Percentiles rank a stretch among this genome's conserved stretches.
Conservation (phyloP, 2,113 vertebrate species). For the Microtus montanus region DNA sequence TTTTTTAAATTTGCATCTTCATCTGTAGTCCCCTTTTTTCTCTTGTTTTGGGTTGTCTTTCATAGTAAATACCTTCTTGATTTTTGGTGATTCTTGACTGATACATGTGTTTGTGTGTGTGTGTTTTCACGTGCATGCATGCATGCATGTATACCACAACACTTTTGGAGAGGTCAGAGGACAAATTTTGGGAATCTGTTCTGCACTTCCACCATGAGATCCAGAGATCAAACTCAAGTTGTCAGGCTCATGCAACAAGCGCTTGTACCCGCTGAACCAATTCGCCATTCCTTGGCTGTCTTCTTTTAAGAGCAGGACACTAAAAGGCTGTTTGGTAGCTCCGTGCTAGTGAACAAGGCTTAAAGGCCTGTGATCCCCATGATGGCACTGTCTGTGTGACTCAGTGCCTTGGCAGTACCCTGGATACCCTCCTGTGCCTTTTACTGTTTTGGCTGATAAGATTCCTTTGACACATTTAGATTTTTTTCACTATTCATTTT, state of each 20-base stretch:
- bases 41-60: neutral
- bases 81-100: neutral
- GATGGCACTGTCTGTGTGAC: too few relatives aligned
- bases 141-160: neutral
- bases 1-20: neutral
- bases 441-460: neutral
- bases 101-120: neutral
- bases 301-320: neutral
- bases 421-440: neutral
- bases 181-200: too few relatives aligned
- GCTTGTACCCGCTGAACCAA: neutral
- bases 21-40: constrained; percentile 4
- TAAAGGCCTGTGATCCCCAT: neutral
- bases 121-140: neutral
- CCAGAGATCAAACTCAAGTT: neutral
- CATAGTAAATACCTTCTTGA: neutral
- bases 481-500: constrained; percentile 35
- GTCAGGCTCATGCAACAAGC: neutral
- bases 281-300: neutral
- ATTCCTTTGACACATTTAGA: constrained; percentile 1
- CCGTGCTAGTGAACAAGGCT: neutral
- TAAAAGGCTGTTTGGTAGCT: neutral
- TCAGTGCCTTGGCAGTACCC: neutral
- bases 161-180: neutral
- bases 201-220: neutral